Base-by-base conservation (phyloP, 1,140 invertebrate species). In the Sipha flava region DNA sequence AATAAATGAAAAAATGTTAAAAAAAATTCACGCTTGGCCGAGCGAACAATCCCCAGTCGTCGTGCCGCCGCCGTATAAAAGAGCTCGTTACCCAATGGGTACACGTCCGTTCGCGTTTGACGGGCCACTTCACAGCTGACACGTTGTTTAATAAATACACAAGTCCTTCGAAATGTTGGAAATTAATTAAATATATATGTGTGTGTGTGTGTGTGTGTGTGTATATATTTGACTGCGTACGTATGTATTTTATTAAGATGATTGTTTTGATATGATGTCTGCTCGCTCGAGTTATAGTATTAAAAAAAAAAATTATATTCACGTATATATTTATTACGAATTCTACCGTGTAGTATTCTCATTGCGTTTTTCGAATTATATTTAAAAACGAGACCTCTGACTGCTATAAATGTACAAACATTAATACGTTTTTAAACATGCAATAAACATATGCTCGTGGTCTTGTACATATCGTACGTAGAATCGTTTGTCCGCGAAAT, bases 21-120 rank as follows among this genome's bases (percentile, higher is more conserved):
- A 45, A 68, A 72, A 57, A 75, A 73, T 52, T 73, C 31, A 75
- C 49, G 52, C 72, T 75, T 23, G 49, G 40, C 52, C 52, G 49
- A 75, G 52, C 45, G 45, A 29, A 73, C 47, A 49, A 73, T 31
- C 21, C 72, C 16, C 23, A 14, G n/a, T 23, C 23, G 23, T 40
- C 5, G 23, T 1, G 9, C 37, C 21, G 64, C 64, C 40, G 21
- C 29, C 14, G 14, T 26, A 23, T 37, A 3, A 34, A 54, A 45
- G 49, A 75, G 40, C 72, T 75, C 57, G 72, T 75, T 54, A 57
- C 14, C 31, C 34, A 52, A 21, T 57, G 34, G 21, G 7, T 23
- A 54, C 29, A 21, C 18, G 72, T 75, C 72, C 18, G 18, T 75
- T 54, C 49, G 49, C 52, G 21, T 54, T 75, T 75, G 49, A 75